Percentiles rank a stretch among this genome's conserved stretches.
Conservation (phyloP, 2,113 vertebrate species). For the Anguilla rostrata region DNA sequence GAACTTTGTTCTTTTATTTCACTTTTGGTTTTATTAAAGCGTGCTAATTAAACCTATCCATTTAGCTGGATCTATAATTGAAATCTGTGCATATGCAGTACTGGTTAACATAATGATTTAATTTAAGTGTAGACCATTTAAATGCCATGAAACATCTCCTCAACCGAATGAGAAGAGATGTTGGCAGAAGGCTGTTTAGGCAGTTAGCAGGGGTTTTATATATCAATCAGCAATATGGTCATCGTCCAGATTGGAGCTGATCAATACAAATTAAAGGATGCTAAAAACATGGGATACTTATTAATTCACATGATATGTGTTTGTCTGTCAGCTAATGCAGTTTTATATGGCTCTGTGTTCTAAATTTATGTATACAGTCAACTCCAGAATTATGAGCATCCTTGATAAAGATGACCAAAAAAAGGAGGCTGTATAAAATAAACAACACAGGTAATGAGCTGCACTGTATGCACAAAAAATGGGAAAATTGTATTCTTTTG, state of each 20-base stretch:
- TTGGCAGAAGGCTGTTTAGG: neutral
- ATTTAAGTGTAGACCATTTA: neutral
- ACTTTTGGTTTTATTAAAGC: neutral
- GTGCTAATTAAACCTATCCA: neutral
- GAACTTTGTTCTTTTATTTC: neutral
- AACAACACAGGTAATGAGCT: too few relatives aligned
- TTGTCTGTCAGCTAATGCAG: neutral
- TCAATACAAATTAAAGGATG: conserved; percentile 14
- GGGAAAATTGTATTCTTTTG: too few relatives aligned
- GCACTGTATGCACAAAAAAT: too few relatives aligned
- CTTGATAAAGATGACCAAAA: too few relatives aligned
- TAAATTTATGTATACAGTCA: too few relatives aligned
- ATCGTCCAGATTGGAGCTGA: neutral
- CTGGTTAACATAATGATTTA: neutral
- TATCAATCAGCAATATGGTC: conserved; percentile 3
- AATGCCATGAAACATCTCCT: neutral
- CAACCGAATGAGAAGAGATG: neutral
- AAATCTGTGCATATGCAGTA: neutral
- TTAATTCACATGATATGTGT: neutral
- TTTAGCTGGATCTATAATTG: neutral
- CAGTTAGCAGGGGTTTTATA: neutral
- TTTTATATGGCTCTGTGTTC: neutral
- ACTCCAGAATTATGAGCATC: too few relatives aligned
- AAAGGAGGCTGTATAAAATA: too few relatives aligned
- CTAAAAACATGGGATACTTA: neutral